These are phyloP conservation scores for Pandion haliaetus DNA, from an alignment of 2,113 vertebrate genomes.

Conservation along the genomic window DNA sequence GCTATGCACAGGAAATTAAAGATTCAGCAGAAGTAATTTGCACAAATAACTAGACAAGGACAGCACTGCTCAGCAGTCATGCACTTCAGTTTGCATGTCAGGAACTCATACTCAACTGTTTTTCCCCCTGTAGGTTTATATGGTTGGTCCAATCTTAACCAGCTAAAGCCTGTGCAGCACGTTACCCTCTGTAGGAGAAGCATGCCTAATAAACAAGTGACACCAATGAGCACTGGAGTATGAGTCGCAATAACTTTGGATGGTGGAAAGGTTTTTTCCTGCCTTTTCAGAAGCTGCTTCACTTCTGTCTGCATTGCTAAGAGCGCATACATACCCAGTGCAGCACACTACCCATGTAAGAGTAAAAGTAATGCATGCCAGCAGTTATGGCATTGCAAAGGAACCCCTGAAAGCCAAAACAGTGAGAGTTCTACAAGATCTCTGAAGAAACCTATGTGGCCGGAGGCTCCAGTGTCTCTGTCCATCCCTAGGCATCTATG, in stretches of 20 bases:
- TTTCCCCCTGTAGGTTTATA: rapidly evolving
- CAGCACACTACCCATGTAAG: rapidly evolving
- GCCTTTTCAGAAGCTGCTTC: background rate
- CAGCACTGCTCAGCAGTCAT: background rate
- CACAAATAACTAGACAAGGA: background rate
- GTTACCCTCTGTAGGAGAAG: background rate
- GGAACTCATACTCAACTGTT: background rate
- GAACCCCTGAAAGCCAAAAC: background rate
- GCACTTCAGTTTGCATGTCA: background rate
- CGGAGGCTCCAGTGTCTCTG: background rate
- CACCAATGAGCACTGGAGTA: background rate
- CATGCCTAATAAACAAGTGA: background rate
- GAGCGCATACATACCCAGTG: rapidly evolving
- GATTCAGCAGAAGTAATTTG: background rate
- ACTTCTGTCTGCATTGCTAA: background rate
- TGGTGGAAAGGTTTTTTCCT: background rate
- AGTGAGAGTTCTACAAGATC: background rate
- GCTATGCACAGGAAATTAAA: background rate
- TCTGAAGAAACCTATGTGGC: background rate
- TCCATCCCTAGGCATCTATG: background rate
- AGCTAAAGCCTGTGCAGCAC: background rate
- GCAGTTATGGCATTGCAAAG: background rate
- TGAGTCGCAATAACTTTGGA: background rate
- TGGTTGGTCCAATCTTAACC: background rate
- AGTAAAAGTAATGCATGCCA: rapidly evolving